Conservation (phyloP, 2,113 vertebrate genomes). For the Herpailurus yagouaroundi region DNA sequence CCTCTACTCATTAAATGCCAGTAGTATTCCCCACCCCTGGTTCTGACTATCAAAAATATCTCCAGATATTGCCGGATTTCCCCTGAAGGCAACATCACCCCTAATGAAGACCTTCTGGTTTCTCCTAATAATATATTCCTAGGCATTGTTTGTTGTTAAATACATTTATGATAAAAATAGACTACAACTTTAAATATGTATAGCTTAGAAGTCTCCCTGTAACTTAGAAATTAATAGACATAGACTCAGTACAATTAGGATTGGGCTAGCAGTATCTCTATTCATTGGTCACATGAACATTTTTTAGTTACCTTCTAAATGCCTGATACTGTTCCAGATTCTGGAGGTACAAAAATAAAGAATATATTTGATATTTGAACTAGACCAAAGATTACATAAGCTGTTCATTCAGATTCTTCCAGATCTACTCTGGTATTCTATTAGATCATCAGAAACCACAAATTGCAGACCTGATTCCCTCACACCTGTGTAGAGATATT, state of each 20-base stretch:
- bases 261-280: neutral
- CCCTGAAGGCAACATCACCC: neutral
- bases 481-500: neutral
- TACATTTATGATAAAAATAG: neutral
- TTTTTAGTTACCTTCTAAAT: constrained; percentile 1
- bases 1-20: neutral
- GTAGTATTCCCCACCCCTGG: too few relatives aligned
- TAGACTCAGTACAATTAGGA: neutral
- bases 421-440: neutral
- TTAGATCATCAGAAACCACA: neutral
- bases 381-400: neutral
- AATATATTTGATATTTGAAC: neutral
- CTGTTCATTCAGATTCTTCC: neutral
- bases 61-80: neutral
- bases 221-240: neutral
- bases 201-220: neutral
- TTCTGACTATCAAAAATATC: neutral
- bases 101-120: neutral
- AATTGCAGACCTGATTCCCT: neutral
- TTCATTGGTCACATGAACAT: neutral
- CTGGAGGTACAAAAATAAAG: neutral
- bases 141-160: neutral
- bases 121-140: neutral
- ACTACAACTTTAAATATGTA: neutral
- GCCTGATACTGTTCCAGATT: neutral